These are phyloP conservation scores for Drosophila yooni DNA, from an alignment of 2,888 invertebrate genomes.

Conservation along the genomic window DNA sequence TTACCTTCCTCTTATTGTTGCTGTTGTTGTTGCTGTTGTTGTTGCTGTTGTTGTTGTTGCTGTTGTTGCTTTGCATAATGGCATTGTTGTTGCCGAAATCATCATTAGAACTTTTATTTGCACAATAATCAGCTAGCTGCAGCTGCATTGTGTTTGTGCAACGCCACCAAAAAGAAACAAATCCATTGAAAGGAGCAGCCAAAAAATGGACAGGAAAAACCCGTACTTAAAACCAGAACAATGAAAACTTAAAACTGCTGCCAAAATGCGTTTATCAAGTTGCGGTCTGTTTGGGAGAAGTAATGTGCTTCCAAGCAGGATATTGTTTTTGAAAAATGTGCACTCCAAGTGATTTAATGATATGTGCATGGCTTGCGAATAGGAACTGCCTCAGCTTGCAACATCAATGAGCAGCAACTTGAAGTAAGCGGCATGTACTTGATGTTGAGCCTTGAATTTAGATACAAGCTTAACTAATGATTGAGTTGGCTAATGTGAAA, in stretches of 20 bases:
- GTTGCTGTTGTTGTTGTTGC: slow-evolving; percentile 2
- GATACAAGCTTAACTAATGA: background rate
- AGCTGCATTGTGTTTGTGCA: slow-evolving; percentile 64
- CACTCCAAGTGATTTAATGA: slow-evolving; percentile 32
- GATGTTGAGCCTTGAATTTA: background rate
- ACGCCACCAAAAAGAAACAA: slow-evolving; percentile 16
- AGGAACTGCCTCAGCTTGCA: slow-evolving; percentile 12
- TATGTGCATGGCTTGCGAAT: slow-evolving; percentile 7
- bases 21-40: slow-evolving; percentile 16
- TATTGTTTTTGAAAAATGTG: slow-evolving; percentile 24
- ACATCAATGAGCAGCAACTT: background rate
- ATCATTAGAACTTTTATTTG: slow-evolving; percentile 79
- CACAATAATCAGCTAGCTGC: slow-evolving; percentile 68
- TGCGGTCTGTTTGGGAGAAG: slow-evolving; percentile 66
- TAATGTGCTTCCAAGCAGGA: slow-evolving; percentile 11
- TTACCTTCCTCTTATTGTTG: slow-evolving; percentile 49
- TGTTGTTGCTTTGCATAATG: slow-evolving; percentile 60
- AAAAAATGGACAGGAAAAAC: slow-evolving; percentile 8
- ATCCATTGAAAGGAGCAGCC: slow-evolving; percentile 31
- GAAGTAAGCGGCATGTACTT: background rate
- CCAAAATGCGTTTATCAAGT: slow-evolving; percentile 64
- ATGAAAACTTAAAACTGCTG: slow-evolving; percentile 39
- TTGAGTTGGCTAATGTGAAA: background rate
- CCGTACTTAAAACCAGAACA: slow-evolving; percentile 40
- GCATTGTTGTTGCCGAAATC: slow-evolving; percentile 76